A percentile compares a stretch with the other conserved stretches of the same genome.
These are phyloP conservation scores for Lasioglossum villosulum DNA, from an alignment of 2,888 invertebrate species.

Conservation along the genomic window DNA sequence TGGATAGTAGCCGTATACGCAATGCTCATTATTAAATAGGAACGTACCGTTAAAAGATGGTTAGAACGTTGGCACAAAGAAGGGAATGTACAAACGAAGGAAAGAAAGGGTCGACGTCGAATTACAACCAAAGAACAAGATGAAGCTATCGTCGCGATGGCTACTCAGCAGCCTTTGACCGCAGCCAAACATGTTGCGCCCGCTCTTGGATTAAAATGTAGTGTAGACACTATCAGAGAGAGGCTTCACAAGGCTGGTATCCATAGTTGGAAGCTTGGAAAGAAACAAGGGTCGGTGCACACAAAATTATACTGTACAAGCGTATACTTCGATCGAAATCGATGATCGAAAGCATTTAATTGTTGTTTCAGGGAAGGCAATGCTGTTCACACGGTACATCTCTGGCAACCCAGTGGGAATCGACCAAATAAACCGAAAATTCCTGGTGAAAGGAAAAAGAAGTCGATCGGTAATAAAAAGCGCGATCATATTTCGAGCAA, in stretches of 20 bases:
- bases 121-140: constrained; percentile 83
- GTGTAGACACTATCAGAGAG: constrained; percentile 82
- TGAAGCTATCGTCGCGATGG: constrained; percentile 83
- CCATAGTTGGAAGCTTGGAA: constrained; percentile 83
- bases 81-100: constrained; percentile 83
- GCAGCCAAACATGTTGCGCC: constrained; percentile 83
- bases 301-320: not conserved
- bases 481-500: constrained; percentile 54
- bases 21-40: constrained; percentile 70
- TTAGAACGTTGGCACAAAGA: constrained; percentile 83
- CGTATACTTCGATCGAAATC: not conserved
- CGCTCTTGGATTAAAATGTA: constrained; percentile 82
- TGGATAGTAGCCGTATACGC: constrained; percentile 43
- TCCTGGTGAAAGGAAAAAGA: constrained; percentile 76
- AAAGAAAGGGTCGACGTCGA: constrained; percentile 81
- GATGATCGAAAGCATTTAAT: not conserved
- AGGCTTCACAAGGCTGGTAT: constrained; percentile 83
- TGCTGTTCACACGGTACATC: constrained; percentile 82
- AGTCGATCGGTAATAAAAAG: constrained; percentile 67
- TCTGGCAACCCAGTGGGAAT: constrained; percentile 83
- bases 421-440: constrained; percentile 80
- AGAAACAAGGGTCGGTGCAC: constrained; percentile 80
- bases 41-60: constrained; percentile 83
- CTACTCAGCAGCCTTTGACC: constrained; percentile 82
- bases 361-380: constrained; percentile 78